These are phyloP conservation scores for Catharus ustulatus DNA, from an alignment of 2,797 vertebrate species.

Conservation along the genomic window DNA sequence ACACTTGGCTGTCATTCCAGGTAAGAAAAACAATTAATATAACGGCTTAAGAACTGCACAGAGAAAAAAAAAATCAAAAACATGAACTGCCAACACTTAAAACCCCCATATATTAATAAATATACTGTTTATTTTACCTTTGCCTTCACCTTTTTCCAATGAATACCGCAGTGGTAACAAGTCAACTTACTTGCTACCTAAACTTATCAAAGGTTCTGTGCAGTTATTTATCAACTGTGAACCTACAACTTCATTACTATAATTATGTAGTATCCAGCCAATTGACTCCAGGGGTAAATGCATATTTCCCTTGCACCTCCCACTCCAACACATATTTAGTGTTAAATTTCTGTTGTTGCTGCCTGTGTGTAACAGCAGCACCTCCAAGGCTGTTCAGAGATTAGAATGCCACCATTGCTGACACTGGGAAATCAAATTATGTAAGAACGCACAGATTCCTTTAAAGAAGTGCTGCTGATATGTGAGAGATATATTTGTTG, in stretches of 20 bases:
- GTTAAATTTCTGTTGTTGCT: neutral
- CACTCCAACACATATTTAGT: neutral
- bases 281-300: neutral
- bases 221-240: slow-evolving; percentile 7
- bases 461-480: neutral
- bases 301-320: neutral
- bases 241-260: neutral
- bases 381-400: neutral
- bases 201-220: slow-evolving; percentile 3
- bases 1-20: slow-evolving; percentile 30
- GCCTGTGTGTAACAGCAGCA: neutral
- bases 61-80: slow-evolving; percentile 4
- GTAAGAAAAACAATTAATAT: slow-evolving; percentile 65
- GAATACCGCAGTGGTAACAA: neutral
- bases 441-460: neutral
- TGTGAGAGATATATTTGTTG: neutral
- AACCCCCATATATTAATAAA: neutral
- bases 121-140: neutral
- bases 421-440: neutral
- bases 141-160: neutral
- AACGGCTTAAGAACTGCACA: slow-evolving; percentile 18
- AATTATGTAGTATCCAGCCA: neutral
- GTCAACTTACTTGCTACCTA: neutral
- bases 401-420: neutral
- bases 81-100: neutral